Conservation (phyloP, 35 echinoderm and acorn worm genomes). For the Apostichopus japonicus region DNA sequence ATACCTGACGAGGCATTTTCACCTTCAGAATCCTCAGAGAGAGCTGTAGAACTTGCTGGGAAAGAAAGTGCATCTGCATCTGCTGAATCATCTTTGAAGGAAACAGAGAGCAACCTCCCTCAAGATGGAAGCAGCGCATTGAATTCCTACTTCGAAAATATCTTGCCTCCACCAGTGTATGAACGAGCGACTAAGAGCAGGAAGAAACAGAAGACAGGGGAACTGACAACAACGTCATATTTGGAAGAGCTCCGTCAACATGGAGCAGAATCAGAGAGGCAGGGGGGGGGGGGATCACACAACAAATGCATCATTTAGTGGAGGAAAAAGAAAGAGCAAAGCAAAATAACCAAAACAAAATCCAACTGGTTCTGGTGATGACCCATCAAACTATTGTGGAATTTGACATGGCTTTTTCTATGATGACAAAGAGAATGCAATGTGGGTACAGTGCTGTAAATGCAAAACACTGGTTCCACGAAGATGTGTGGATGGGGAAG, state of each 20-base stretch:
- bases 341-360: neutral
- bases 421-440: neutral
- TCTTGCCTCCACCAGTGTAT: neutral
- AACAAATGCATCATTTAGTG: too few species aligned
- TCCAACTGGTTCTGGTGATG: neutral
- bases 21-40: constrained; percentile 21
- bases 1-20: constrained; percentile 56
- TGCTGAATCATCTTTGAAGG: too few species aligned
- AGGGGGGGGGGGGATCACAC: too few species aligned
- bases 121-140: too few species aligned
- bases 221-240: neutral
- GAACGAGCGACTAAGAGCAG: neutral
- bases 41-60: neutral
- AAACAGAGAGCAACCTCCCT: too few species aligned
- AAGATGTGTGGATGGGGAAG: neutral
- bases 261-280: neutral
- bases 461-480: neutral
- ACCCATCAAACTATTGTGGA: neutral
- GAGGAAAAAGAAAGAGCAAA: neutral
- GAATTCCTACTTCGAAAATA: neutral
- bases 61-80: neutral
- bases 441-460: constrained; percentile 11
- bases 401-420: neutral
- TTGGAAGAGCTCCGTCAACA: neutral
- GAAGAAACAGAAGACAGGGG: neutral